Evolutionary conservation across 2,113 vertebrate species (phyloP).

Genomic region (Periophthalmodon schlosseri): DNA sequence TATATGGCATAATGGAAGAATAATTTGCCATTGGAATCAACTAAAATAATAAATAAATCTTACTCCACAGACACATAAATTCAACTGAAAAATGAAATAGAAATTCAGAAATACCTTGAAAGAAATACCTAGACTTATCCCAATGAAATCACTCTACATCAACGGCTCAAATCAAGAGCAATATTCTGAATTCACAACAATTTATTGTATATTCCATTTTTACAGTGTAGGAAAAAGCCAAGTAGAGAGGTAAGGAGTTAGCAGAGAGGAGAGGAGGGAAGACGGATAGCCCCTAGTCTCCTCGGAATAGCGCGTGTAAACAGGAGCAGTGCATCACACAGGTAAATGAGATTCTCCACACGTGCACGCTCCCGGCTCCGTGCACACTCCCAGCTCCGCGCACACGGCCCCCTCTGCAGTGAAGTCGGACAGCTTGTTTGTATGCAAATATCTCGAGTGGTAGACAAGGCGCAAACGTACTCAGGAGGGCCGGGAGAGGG

Average conservation of each 20-base stretch:
- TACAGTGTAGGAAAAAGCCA: neutral
- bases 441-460: constrained; percentile 54
- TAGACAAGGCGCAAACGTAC: constrained; percentile 7
- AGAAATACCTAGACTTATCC: too few relatives aligned
- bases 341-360: constrained; percentile 62
- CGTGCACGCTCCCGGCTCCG: neutral
- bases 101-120: too few relatives aligned
- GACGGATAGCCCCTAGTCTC: constrained; percentile 16
- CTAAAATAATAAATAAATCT: too few relatives aligned
- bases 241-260: too few relatives aligned
- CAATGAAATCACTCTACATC: neutral
- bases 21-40: too few relatives aligned
- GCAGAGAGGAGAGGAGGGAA: neutral
- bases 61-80: too few relatives aligned
- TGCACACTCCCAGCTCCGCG: neutral
- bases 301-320: constrained; percentile 52
- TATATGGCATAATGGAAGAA: too few relatives aligned
- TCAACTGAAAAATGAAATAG: too few relatives aligned
- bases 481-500: constrained; percentile 16
- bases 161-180: neutral
- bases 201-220: neutral
- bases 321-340: constrained; percentile 47
- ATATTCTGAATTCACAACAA: neutral
- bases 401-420: constrained; percentile 7
- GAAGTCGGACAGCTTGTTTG: constrained; percentile 56